Conservation (phyloP, 2,797 vertebrate genomes). For the Periophthalmus magnuspinnatus region DNA sequence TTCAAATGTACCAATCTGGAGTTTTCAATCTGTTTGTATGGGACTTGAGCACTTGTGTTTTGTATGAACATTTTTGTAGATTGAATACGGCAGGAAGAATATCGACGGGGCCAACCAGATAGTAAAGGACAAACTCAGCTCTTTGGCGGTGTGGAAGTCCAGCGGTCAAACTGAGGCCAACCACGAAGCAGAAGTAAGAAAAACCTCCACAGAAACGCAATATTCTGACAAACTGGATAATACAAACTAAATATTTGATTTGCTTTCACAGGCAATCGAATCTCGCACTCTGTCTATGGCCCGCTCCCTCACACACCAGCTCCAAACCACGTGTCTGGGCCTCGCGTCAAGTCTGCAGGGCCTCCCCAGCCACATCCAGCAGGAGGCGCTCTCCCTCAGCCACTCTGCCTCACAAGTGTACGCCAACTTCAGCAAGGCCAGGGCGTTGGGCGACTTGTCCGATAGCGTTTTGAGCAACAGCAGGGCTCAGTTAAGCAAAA, state of each 20-base stretch:
- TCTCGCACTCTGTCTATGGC: slow-evolving; percentile 85
- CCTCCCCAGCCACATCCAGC: slow-evolving; percentile 87
- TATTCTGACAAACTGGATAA: background rate
- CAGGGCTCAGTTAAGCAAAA: slow-evolving; percentile 83
- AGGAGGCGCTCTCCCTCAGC: slow-evolving; percentile 79
- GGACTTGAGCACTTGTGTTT: no score
- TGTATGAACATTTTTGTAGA: slow-evolving; percentile 67
- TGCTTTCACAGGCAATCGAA: slow-evolving; percentile 80
- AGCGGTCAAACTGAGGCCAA: slow-evolving; percentile 59
- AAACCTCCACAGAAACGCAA: background rate
- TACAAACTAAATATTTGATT: background rate
- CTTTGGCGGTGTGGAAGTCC: slow-evolving; percentile 82
- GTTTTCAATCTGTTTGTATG: no score
- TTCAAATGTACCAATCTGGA: no score
- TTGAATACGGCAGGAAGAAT: slow-evolving; percentile 86
- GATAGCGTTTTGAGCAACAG: slow-evolving; percentile 78
- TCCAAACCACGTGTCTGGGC: slow-evolving; percentile 88
- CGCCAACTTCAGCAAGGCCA: slow-evolving; percentile 75
- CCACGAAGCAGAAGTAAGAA: slow-evolving; percentile 67
- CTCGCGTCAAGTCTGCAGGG: slow-evolving; percentile 84
- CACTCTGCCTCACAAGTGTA: slow-evolving; percentile 81
- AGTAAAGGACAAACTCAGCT: slow-evolving; percentile 80
- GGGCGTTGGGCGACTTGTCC: slow-evolving; percentile 80
- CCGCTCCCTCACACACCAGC: slow-evolving; percentile 85
- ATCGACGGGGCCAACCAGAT: slow-evolving; percentile 83